phyloP scores from a whole-genome alignment of 2,888 invertebrate species.

The Hoplodrina blanda region DNA sequence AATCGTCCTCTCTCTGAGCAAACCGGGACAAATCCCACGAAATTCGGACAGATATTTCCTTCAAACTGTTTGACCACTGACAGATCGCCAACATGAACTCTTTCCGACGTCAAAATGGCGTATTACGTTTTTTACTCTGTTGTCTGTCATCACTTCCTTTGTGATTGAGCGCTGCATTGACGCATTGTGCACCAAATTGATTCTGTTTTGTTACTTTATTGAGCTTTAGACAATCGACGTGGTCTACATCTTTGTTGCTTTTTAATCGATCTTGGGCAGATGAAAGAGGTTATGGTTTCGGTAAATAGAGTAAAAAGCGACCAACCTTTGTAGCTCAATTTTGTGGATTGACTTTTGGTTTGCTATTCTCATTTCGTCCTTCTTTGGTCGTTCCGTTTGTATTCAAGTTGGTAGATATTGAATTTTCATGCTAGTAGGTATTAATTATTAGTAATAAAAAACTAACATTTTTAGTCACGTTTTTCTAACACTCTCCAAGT shows the following conservation, averaged over 20 bases:
- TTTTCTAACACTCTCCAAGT: conserved; percentile 26
- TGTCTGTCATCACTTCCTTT: conserved; percentile 89
- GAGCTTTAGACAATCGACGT: conserved; percentile 70
- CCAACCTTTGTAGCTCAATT: conserved; percentile 40
- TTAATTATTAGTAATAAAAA: neutral
- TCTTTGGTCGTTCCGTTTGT: conserved; percentile 9
- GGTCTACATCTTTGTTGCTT: conserved; percentile 60
- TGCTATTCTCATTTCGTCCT: conserved; percentile 26
- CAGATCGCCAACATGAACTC: conserved; percentile 89
- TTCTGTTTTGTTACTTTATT: conserved; percentile 83
- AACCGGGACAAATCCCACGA: conserved; percentile 37
- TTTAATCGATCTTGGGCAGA: conserved; percentile 56
- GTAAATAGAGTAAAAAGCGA: conserved; percentile 42
- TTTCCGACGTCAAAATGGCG: conserved; percentile 88
- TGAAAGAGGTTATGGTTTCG: conserved; percentile 61
- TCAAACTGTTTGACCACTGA: conserved; percentile 86
- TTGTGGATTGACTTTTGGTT: conserved; percentile 29
- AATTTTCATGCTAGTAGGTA: neutral
- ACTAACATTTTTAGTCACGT: neutral
- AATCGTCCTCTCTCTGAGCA: neutral
- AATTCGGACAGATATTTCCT: conserved; percentile 40
- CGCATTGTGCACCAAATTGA: conserved; percentile 78
- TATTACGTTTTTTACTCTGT: conserved; percentile 88
- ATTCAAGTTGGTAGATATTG: neutral
- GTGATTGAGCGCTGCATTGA: conserved; percentile 87